Base-by-base conservation (phyloP, 2,113 vertebrate species). In the Lepisosteus osseus region DNA sequence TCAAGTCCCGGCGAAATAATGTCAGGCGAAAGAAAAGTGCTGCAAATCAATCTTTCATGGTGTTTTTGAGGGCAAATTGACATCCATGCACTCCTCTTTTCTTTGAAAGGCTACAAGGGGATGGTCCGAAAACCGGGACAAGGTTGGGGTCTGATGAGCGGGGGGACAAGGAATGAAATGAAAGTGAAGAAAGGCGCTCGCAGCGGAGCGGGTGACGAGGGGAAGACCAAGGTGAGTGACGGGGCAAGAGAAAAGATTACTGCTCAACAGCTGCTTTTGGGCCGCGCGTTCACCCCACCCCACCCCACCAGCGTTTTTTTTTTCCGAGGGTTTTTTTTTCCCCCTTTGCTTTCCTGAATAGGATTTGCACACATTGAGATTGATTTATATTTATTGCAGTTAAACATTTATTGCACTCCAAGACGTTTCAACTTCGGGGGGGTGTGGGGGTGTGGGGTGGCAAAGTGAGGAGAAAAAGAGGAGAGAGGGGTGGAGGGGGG, bases 1-100 rank as follows among this genome's bases (percentile, higher is more conserved):
- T 96, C 94, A 92, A 83, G 86, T 87, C 81, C 90, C 87, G 90
- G 88, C 80, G 88, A 88, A 92, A 90, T 92, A 90, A 94, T 92
- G 91, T 93, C 92, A 93, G 85, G 86, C 79, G 83, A 87, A 87
- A 93, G 90, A 93, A 94, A 92, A 93, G 93, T 94, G 92, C 91
- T 92, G 90, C 93, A 94, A 96, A 97, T 97, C 95, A 93, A 97
- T 98, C 92, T 89, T 94, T 90, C 89, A 94, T 90, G 95, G 94
- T 93, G 89, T 94, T 94, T 89, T 94, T 93, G 94, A 94, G 93
- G 93, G 87, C 94, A 94, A 88, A 94, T 92, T 94, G 92, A 93
- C 91, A 93, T 91, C 92, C 91, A 91, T 91, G 89, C 91, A 90
- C 89, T 90, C 83, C 80, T 89, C 84, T 79, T 85, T 89, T 90